These are phyloP conservation scores for Auanema sp. DNA, from an alignment of 2,888 invertebrate genomes.

Conservation along the genomic window DNA sequence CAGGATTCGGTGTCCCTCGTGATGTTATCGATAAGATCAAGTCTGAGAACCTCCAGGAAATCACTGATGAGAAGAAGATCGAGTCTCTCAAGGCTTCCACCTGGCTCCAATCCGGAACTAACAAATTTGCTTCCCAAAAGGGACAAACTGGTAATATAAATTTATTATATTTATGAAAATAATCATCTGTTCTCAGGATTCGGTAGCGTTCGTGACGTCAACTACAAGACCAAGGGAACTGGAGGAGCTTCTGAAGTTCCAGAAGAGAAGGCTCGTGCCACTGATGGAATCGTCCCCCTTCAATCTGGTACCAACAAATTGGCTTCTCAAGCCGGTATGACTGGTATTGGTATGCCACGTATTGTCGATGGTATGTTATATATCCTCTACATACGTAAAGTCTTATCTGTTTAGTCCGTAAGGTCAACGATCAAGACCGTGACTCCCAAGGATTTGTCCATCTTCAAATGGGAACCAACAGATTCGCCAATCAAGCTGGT, in stretches of 20 bases:
- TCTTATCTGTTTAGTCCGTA: slow-evolving; percentile 52
- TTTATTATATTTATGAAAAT: neutral
- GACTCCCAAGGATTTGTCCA: slow-evolving; percentile 64
- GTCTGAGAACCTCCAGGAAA: slow-evolving; percentile 59
- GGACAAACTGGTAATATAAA: slow-evolving; percentile 54
- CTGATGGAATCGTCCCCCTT: slow-evolving; percentile 68
- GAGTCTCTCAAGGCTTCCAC: slow-evolving; percentile 58
- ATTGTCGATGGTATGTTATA: slow-evolving; percentile 66
- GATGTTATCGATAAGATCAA: slow-evolving; percentile 64
- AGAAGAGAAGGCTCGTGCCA: slow-evolving; percentile 63
- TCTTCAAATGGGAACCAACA: slow-evolving; percentile 63
- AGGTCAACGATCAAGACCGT: slow-evolving; percentile 59
- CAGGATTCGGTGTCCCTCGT: slow-evolving; percentile 63
- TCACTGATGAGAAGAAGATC: slow-evolving; percentile 63
- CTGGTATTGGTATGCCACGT: slow-evolving; percentile 69
- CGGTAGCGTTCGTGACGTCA: slow-evolving; percentile 62
- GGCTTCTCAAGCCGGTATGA: slow-evolving; percentile 69
- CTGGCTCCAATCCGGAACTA: slow-evolving; percentile 64
- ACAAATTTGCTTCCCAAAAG: slow-evolving; percentile 64
- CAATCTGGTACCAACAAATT: slow-evolving; percentile 70
- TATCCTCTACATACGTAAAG: neutral
- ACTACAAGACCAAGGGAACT: slow-evolving; percentile 63
- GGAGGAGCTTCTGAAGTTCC: slow-evolving; percentile 63
- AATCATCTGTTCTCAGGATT: slow-evolving; percentile 34
- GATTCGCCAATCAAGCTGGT: slow-evolving; percentile 63